Evolutionary conservation across 2,113 vertebrate species (phyloP), one percentile per base, ranked within the genome.

Genomic region (Myotis brandtii): DNA sequence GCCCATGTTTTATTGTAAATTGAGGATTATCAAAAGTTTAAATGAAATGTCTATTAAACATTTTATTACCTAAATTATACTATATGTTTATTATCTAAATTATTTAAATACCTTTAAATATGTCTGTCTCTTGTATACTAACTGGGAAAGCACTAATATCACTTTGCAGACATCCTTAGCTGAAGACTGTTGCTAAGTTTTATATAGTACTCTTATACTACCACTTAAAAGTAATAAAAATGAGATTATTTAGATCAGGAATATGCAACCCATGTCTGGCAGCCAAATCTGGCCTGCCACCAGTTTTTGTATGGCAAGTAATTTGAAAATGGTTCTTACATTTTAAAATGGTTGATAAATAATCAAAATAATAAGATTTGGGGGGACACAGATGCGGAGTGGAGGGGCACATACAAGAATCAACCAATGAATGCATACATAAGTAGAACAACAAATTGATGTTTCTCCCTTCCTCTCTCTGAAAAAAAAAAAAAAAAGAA

Each of bases 21-120:
- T 84, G 13, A 88, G n/a, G 9, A 76, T 93, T 87, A 86, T 54
- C 14, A 89, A 86, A 95, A 96, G 66, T 83, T 79, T 91, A 90
- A 83, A n/a, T 84, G 17, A 81, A 91, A 48, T 91, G 30, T 37
- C 62, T 91, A 56, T 34, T 66, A 91, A 82, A 73, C 50, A 54
- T 73, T 84, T 40, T n/a, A 83, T 62, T 34, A 70, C 34, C 32
- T 59, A 84, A 84, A 27, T 75, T 76, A 52, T 72, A 52, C 30
- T 48, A 52, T 87, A 40, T 77, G 92, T 84, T 89, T 89, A 72
- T 50, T 62, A 82, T 50, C 43, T 89, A 64, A 83, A 23, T 59
- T 56, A 70, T 66, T 81, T 82, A 94, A 94, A 21, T 86, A 75
- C 32, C 8, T 11, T 85, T 91, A 94, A 75, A 80, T 69, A 82